Conservation (phyloP, 2,888 invertebrate genomes). For the Venusia cambrica region DNA sequence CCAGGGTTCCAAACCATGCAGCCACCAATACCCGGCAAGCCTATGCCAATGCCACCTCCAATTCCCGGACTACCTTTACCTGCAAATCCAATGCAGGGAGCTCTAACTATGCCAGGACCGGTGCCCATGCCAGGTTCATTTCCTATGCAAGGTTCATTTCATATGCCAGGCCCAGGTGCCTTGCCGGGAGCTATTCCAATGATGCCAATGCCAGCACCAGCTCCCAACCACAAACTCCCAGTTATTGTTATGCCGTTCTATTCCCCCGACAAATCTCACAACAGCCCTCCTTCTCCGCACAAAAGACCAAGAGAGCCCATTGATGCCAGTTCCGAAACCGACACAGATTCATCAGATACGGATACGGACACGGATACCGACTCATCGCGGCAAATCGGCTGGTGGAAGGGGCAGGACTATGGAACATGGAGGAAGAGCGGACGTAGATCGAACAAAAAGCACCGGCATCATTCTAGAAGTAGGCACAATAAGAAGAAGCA, state of each 20-base stretch:
- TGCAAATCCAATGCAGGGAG: too few species aligned
- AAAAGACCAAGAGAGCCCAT: conserved; percentile 9
- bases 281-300: too few species aligned
- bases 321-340: conserved; percentile 30
- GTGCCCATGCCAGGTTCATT: conserved; percentile 27
- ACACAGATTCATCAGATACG: conserved; percentile 39
- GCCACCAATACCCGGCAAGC: conserved; percentile 36
- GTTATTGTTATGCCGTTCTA: conserved; percentile 75
- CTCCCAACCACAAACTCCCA: conserved; percentile 55
- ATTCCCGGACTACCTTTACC: too few species aligned
- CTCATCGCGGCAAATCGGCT: conserved; percentile 39
- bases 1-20: conserved; percentile 29
- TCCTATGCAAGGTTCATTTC: conserved; percentile 26
- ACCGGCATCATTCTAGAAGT: conserved; percentile 29
- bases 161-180: conserved; percentile 29
- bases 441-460: conserved; percentile 28
- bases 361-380: conserved; percentile 28
- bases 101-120: conserved; percentile 26
- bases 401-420: conserved; percentile 39
- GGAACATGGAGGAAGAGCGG: conserved; percentile 32
- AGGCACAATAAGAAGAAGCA: conserved; percentile 33
- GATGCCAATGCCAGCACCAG: conserved; percentile 36
- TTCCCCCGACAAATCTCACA: conserved; percentile 53
- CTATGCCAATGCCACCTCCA: conserved; percentile 32
- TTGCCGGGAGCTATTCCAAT: conserved; percentile 30